Evolutionary conservation across 2,113 vertebrate species (phyloP).

Genomic region (Sinosuthora webbiana): DNA sequence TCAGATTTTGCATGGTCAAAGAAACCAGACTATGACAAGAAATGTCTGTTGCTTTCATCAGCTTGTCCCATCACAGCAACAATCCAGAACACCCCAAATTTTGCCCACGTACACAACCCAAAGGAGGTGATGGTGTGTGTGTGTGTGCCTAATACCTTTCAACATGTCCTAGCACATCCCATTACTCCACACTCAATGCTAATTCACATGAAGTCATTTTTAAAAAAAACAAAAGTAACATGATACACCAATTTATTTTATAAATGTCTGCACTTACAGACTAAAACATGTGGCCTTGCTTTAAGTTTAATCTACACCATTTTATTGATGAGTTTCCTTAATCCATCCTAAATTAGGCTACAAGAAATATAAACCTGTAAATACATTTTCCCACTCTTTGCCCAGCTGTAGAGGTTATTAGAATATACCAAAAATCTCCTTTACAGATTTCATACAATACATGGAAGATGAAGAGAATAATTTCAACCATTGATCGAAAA

Average conservation of each 20-base stretch:
- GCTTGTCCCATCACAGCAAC: not conserved
- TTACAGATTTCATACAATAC: not conserved
- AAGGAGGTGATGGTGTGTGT: not conserved
- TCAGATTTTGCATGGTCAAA: not conserved
- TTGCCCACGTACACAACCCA: not conserved
- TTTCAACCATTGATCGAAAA: not conserved
- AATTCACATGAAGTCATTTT: slow-evolving; percentile 27
- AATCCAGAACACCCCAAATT: not conserved
- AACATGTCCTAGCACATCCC: not conserved
- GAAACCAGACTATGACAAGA: not conserved
- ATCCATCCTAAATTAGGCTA: not conserved
- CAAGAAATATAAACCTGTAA: not conserved
- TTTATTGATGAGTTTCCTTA: not conserved
- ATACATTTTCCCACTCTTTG: not conserved
- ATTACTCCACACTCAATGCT: not conserved
- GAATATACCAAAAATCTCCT: not conserved
- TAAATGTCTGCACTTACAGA: not conserved
- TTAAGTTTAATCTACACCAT: not conserved
- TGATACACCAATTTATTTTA: not conserved
- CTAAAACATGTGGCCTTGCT: not conserved
- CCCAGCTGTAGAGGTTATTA: not conserved
- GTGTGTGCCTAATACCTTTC: not conserved
- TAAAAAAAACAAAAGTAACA: slow-evolving; percentile 46
- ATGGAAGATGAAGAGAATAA: not conserved
- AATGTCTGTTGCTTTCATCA: not conserved